Evolutionary conservation across 2,797 vertebrate genomes (phyloP).

Genomic region (Molossus alvarezi): DNA sequence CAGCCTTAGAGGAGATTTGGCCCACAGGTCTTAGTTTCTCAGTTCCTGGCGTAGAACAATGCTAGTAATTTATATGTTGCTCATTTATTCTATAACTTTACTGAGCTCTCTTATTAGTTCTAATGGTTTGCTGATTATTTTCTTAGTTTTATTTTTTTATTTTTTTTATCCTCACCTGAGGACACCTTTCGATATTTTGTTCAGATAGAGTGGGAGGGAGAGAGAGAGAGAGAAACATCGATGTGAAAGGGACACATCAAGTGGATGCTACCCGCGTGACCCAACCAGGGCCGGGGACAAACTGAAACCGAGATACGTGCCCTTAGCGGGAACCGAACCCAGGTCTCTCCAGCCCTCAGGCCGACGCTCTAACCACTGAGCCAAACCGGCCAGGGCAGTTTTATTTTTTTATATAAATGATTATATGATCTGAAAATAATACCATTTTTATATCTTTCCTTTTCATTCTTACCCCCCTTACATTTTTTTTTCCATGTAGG

Average conservation of each 20-base stretch:
- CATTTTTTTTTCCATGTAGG: not conserved
- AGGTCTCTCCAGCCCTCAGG: no score
- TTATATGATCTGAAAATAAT: not conserved
- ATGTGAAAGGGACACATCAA: no score
- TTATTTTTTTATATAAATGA: not conserved
- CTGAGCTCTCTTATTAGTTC: not conserved
- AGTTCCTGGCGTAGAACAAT: not conserved
- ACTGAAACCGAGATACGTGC: no score
- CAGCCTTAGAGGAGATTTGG: not conserved
- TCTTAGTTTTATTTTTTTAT: not conserved
- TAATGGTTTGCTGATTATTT: not conserved
- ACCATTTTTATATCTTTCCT: not conserved
- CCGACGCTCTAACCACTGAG: no score
- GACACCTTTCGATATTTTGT: no score
- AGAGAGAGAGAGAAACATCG: no score
- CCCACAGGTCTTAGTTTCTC: not conserved
- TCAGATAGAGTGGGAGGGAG: no score
- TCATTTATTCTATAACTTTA: not conserved
- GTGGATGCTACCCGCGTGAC: no score
- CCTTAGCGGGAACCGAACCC: no score
- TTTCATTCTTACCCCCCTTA: not conserved
- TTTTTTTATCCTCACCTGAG: no score
- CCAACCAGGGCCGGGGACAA: no score
- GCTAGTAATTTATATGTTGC: not conserved
- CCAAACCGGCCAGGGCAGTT: no score